Evolutionary conservation across 2,888 invertebrate species (phyloP), one percentile per base, ranked within the genome.

Genomic region (Drosophila putrida): DNA sequence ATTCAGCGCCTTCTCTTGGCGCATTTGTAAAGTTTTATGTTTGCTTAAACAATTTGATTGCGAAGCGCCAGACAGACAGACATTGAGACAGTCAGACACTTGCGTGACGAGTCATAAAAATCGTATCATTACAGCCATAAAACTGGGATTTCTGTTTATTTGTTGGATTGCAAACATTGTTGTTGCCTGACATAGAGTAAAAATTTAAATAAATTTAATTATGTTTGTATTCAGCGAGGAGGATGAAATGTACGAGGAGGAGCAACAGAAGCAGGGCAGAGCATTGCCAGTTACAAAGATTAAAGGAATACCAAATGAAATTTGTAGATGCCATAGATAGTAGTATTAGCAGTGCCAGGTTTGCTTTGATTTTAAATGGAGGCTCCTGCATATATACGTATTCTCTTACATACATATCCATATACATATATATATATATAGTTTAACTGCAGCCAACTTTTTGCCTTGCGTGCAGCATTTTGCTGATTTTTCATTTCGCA

Each of bases 161-260:
- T 83, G 85, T 71, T 49, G 82, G 61, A 76, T 83, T 83, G 65
- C 65, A 46, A 57, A 50, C 62, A 72, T 76, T 67, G 71, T 61
- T 43, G 67, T 53, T 53, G 68, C 64, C 38, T 5, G 35, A 10
- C 27, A 13, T 57, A 36, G 57, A 60, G 51, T 63, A 62, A 72
- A 80, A 79, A 85, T 87, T 84, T 84, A 85, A 84, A 84, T 84
- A 88, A 88, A 84, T 88, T 88, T 88, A 88, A 88, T 84, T 88
- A 88, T 82, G 80, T 88, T 80, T 78, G 80, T 64, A 55, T 63
- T 66, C 43, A 62, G 62, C 47, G 51, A 10, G 28, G 9, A n/a
- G 20, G 20, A 20, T 20, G 20, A 20, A 20, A 20, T 20, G 20
- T 20, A 20, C 27, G 41, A 25, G 6, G 6, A n/a, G 13, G 5